A percentile compares a stretch with the other conserved stretches of the same genome.
Evolutionary conservation across 2,888 invertebrate genomes (phyloP).

Genomic region (Amiota communis): DNA sequence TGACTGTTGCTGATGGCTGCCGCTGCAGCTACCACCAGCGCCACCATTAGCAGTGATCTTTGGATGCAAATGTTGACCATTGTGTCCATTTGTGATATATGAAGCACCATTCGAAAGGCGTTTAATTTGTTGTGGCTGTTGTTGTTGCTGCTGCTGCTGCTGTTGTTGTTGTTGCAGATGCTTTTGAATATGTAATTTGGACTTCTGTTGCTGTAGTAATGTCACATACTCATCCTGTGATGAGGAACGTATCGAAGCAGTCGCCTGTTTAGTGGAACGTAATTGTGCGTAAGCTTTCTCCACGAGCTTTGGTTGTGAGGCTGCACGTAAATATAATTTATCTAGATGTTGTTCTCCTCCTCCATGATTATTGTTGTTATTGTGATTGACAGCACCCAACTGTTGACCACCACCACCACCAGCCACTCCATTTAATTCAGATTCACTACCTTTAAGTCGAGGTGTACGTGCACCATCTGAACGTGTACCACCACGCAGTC

Average conservation of each 20-base stretch:
- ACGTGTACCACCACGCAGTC: constrained; percentile 77
- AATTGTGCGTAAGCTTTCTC: constrained; percentile 73
- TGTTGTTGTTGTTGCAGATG: constrained; percentile 54
- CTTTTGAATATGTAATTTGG: constrained; percentile 50
- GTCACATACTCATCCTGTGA: constrained; percentile 70
- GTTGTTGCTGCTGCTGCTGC: constrained; percentile 52
- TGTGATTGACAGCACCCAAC: constrained; percentile 36
- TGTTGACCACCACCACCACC: constrained; percentile 22
- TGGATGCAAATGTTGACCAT: constrained; percentile 69
- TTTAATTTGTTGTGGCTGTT: constrained; percentile 41
- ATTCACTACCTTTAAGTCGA: constrained; percentile 62
- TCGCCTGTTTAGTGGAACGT: constrained; percentile 65
- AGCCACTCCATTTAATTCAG: constrained; percentile 27
- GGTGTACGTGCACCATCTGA: constrained; percentile 80
- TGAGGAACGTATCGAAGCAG: constrained; percentile 53
- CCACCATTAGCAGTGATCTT: constrained; percentile 45
- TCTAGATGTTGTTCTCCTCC: constrained; percentile 82
- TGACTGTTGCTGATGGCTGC: constrained; percentile 37
- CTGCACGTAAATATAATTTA: constrained; percentile 79
- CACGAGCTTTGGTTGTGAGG: constrained; percentile 75
- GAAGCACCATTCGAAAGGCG: constrained; percentile 58
- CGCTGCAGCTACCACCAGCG: constrained; percentile 36
- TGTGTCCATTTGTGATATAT: constrained; percentile 68
- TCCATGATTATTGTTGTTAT: constrained; percentile 51
- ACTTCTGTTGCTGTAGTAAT: constrained; percentile 57